Evolutionary conservation across 2,888 invertebrate species (phyloP).

Genomic region (Oligia fasciuncula): DNA sequence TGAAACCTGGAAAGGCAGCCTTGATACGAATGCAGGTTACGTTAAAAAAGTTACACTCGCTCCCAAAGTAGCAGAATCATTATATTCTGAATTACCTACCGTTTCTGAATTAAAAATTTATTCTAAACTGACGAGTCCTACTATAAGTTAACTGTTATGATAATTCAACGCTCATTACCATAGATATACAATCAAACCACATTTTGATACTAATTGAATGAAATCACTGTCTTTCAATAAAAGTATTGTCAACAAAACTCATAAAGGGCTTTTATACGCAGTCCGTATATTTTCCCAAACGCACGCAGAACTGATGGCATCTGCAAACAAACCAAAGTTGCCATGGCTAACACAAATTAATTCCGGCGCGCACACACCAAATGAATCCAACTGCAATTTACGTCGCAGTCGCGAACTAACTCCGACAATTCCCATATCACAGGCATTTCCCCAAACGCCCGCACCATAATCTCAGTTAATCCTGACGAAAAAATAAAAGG

Average conservation of each 20-base stretch:
- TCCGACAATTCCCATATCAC: constrained; percentile 15
- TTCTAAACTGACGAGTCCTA: not conserved
- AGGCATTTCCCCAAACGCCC: constrained; percentile 22
- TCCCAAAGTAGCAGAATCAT: not conserved
- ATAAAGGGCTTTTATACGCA: not conserved
- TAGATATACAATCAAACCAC: not conserved
- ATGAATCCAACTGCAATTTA: constrained; percentile 51
- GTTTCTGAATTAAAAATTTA: not conserved
- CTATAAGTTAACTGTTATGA: not conserved
- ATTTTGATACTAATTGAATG: not conserved
- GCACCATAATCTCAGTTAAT: constrained; percentile 62
- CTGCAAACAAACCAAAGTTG: constrained; percentile 46
- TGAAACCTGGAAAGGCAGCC: too few species aligned
- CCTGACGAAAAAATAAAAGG: constrained; percentile 63
- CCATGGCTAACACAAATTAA: constrained; percentile 48
- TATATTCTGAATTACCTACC: not conserved
- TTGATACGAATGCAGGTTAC: not conserved
- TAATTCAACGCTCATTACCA: not conserved
- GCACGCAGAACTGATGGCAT: constrained; percentile 36
- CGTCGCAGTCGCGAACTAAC: constrained; percentile 28
- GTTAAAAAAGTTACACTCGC: not conserved
- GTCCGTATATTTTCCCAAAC: constrained; percentile 15
- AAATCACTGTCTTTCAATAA: not conserved
- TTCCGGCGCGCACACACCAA: constrained; percentile 39
- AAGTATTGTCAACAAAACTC: not conserved